These are phyloP conservation scores for Sterrhoptilus dennistouni DNA, from an alignment of 2,113 vertebrate genomes.

Conservation along the genomic window DNA sequence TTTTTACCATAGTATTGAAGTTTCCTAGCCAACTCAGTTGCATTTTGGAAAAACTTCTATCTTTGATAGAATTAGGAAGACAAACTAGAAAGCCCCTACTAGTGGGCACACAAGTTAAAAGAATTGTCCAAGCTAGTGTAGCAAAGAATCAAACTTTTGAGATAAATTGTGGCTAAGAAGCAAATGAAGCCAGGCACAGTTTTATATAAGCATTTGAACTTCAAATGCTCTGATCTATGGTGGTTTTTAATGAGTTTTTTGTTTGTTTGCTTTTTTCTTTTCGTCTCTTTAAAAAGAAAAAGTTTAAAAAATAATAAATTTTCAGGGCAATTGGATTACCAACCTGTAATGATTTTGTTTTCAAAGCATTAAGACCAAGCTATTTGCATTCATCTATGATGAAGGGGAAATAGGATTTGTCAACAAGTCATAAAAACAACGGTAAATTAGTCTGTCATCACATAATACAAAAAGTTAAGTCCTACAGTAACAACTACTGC, in stretches of 20 bases:
- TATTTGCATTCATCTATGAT: constrained; percentile 51
- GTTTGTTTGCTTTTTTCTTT: not conserved
- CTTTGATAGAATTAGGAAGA: not conserved
- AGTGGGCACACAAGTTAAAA: not conserved
- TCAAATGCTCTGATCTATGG: not conserved
- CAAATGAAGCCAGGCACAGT: not conserved
- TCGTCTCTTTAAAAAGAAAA: not conserved
- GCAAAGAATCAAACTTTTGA: not conserved
- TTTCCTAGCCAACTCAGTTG: not conserved
- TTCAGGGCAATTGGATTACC: not conserved
- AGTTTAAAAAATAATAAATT: not conserved
- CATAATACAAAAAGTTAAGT: constrained; percentile 30
- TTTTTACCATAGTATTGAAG: not conserved
- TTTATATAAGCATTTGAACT: not conserved
- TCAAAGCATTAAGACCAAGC: constrained; percentile 41
- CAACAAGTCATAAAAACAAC: constrained; percentile 47
- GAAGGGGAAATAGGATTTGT: constrained; percentile 62
- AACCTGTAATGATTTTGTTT: constrained; percentile 49
- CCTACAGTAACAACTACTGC: constrained; percentile 27
- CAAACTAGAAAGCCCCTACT: constrained; percentile 24
- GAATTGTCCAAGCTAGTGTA: not conserved
- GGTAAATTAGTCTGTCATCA: constrained; percentile 62
- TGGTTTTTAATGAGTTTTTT: not conserved
- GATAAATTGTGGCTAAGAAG: constrained; percentile 8
- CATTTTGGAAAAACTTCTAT: not conserved